These are phyloP conservation scores for Molossus molossus DNA, from an alignment of 2,797 vertebrate species.

Conservation along the genomic window DNA sequence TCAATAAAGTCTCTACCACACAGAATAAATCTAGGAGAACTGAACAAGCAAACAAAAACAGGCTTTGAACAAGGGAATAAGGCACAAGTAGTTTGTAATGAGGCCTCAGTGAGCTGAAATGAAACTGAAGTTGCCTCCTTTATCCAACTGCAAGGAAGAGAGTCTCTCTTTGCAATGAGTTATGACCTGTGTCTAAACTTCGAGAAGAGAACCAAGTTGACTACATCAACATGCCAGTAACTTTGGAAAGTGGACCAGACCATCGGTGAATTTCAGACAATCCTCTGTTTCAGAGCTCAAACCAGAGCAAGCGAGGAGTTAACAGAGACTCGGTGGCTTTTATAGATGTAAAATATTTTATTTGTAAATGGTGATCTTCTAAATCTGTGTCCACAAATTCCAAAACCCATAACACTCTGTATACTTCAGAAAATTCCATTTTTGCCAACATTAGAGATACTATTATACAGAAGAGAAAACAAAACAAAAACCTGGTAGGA, in stretches of 20 bases:
- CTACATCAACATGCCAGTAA: rapidly evolving
- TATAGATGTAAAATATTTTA: constrained; percentile 99
- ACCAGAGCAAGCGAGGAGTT: rapidly evolving
- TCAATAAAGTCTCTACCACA: not conserved
- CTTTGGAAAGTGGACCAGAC: rapidly evolving
- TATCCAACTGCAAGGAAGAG: not conserved
- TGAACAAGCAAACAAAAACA: not conserved
- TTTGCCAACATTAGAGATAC: constrained; percentile 95
- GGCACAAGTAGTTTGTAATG: not conserved
- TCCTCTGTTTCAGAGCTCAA: not conserved
- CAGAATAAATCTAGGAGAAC: not conserved
- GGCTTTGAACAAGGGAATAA: not conserved
- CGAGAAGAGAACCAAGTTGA: not conserved
- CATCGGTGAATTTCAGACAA: rapidly evolving
- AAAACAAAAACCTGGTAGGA: constrained; percentile 94
- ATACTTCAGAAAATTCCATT: constrained; percentile 97
- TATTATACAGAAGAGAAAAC: constrained; percentile 98
- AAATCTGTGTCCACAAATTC: constrained; percentile 99
- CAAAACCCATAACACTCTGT: constrained; percentile 99
- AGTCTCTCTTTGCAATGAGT: too few relatives aligned
- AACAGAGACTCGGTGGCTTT: constrained; percentile 55
- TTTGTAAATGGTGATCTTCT: constrained; percentile 99
- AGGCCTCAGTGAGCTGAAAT: not conserved
- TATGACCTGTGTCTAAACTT: not conserved
- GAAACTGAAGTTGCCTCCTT: not conserved